Conservation (phyloP, 2,888 invertebrate species). For the Drosophila dives region DNA sequence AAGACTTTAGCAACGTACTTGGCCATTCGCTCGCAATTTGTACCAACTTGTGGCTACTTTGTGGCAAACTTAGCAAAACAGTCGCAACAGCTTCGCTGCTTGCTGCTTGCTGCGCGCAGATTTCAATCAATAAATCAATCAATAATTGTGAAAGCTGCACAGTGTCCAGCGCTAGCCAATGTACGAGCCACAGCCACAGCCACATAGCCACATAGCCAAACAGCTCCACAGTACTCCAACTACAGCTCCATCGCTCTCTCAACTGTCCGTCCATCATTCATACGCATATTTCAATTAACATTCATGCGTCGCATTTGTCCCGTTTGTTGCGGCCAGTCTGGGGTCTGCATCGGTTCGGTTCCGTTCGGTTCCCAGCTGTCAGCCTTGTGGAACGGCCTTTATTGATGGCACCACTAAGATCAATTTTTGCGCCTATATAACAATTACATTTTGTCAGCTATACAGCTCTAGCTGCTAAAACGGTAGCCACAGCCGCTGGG, state of each 20-base stretch:
- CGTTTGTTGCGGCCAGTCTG: slow-evolving; percentile 41
- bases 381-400: slow-evolving; percentile 53
- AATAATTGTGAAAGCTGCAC: slow-evolving; percentile 77
- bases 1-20: slow-evolving; percentile 76
- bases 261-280: slow-evolving; percentile 71
- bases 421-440: slow-evolving; percentile 71
- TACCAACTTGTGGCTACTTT: slow-evolving; percentile 31
- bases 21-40: slow-evolving; percentile 62
- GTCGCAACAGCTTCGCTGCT: slow-evolving; percentile 55
- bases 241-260: slow-evolving; percentile 25
- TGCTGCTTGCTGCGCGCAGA: slow-evolving; percentile 69
- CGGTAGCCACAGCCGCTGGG: slow-evolving; percentile 69
- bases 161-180: slow-evolving; percentile 58
- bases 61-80: slow-evolving; percentile 61
- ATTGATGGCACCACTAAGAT: slow-evolving; percentile 64
- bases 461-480: slow-evolving; percentile 39
- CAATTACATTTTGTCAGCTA: slow-evolving; percentile 75
- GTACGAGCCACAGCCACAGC: slow-evolving; percentile 23
- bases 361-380: slow-evolving; percentile 56
- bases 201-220: background rate
- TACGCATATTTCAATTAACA: slow-evolving; percentile 79
- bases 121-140: slow-evolving; percentile 80
- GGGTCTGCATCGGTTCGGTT: slow-evolving; percentile 11
- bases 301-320: slow-evolving; percentile 70
- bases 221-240: slow-evolving; percentile 2